phyloP scores from a whole-genome alignment of 2,888 invertebrate genomes.

The Tetheella fluctuosa region DNA sequence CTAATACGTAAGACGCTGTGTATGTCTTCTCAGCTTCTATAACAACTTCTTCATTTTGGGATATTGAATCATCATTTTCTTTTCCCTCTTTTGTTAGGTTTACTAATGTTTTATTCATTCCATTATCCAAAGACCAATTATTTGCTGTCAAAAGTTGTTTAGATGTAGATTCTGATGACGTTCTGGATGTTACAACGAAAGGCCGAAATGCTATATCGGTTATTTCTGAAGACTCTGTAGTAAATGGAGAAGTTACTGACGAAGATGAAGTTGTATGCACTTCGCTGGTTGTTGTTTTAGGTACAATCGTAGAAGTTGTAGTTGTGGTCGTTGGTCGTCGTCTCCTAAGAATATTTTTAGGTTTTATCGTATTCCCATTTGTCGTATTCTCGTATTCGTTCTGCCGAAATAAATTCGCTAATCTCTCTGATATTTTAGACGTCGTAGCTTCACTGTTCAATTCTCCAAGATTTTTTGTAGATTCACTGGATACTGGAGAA shows the following conservation, averaged over 20 bases:
- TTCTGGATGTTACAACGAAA: conserved; percentile 72
- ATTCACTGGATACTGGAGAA: conserved; percentile 60
- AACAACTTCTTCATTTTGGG: conserved; percentile 79
- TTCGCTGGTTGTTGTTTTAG: conserved; percentile 33
- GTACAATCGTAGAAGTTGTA: conserved; percentile 50
- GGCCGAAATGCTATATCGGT: conserved; percentile 56
- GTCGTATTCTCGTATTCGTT: conserved; percentile 55
- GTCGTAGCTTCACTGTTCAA: conserved; percentile 46
- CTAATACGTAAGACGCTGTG: conserved; percentile 85
- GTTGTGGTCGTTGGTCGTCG: conserved; percentile 77
- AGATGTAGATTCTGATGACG: conserved; percentile 71
- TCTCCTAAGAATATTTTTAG: conserved; percentile 63
- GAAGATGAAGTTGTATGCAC: conserved; percentile 30
- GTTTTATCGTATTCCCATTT: conserved; percentile 53
- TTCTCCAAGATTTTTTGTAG: conserved; percentile 40
- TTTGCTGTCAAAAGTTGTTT: conserved; percentile 51
- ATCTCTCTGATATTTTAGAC: conserved; percentile 60
- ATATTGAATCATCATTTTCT: conserved; percentile 40
- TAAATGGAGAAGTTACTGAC: conserved; percentile 30
- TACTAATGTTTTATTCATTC: conserved; percentile 35
- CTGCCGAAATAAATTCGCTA: conserved; percentile 58
- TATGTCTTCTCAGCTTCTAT: conserved; percentile 85
- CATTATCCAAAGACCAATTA: conserved; percentile 39
- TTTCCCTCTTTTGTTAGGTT: conserved; percentile 51
- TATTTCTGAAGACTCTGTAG: conserved; percentile 37